Evolutionary conservation across 2,797 vertebrate species (phyloP), one percentile per base, ranked within the genome.

Genomic region (Schizopygopsis pylzovi): DNA sequence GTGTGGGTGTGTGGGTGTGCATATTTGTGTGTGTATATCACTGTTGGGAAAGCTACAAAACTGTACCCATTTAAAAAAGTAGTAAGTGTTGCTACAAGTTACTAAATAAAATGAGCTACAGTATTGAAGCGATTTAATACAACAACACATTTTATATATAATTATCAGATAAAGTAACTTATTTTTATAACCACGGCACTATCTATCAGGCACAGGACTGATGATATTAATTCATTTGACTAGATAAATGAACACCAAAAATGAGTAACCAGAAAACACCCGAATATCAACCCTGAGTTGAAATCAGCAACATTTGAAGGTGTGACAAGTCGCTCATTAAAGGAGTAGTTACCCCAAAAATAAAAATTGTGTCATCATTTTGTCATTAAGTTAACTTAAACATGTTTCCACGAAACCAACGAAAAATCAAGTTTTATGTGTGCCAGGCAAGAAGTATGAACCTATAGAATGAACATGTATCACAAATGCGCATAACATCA

Each of bases 31-130:
- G 59, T 73, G 77, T 80, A 71, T 59, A 83, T 83, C 72, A 83
- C 11, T 22, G 41, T 18, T 75, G 70, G 70, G 75, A 72, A 88
- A 84, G 85, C 87, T 86, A 88, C 20, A 82, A 71, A 82, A 82
- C n/a, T 45, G 41, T 80, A 7, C 78, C 78, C 43, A 67, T 22
- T 49, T n/a, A 1, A 37, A 49, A 80, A 81, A 39, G n/a, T 22
- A 28, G 22, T 45, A 28, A 79, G 75, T 59, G 61, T 4, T 79
- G 56, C 7, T 28, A 11, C 4, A 63, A 61, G 13, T 79, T 56
- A 41, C 75, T 33, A 39, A 20, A 56, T 6, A 22, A 56, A 76
- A 28, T 3, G 45, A 73, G 2, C 41, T 39, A 70, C 10, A 37
- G 41, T 37, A 70, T 2, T 39, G 8, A 18, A 78, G 52, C 13